A percentile compares a stretch with the other conserved stretches of the same genome.
Evolutionary conservation across 2,888 invertebrate genomes (phyloP).

Genomic region (Protophormia terraenovae): DNA sequence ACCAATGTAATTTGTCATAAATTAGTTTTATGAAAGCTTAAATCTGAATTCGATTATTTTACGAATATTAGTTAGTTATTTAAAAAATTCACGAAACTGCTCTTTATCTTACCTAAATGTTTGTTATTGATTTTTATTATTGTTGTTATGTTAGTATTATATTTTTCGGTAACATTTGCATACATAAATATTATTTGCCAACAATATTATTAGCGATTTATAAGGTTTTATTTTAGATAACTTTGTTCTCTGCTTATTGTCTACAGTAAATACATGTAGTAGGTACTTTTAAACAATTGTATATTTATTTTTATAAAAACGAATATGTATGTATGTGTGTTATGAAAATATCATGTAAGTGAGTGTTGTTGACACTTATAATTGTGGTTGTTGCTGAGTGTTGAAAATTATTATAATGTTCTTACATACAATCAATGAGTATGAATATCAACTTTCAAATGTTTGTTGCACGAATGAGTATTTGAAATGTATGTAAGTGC

Average conservation of each 20-base stretch:
- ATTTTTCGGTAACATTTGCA: constrained; percentile 5
- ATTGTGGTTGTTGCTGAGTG: constrained; percentile 49
- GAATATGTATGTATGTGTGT: background rate
- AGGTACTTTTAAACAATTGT: background rate
- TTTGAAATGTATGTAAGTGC: background rate
- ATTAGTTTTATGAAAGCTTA: no score
- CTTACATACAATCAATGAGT: constrained; percentile 42
- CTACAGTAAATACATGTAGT: no score
- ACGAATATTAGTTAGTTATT: no score
- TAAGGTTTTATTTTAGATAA: background rate
- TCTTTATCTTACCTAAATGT: background rate
- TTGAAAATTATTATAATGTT: constrained; percentile 20
- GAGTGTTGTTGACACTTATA: constrained; percentile 61
- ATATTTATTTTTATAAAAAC: background rate
- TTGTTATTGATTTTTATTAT: background rate
- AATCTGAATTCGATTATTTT: no score
- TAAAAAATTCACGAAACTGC: no score
- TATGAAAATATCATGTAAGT: constrained; percentile 4
- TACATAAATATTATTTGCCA: background rate
- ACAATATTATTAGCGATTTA: constrained; percentile 25
- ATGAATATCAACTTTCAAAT: constrained; percentile 36
- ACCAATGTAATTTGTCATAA: no score
- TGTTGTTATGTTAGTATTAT: background rate
- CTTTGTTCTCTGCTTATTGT: background rate
- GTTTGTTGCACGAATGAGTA: background rate